A percentile compares a stretch with the other conserved stretches of the same genome.
These are phyloP conservation scores for Scaptomyza tumidula DNA, from an alignment of 2,888 invertebrate genomes.

Conservation along the genomic window DNA sequence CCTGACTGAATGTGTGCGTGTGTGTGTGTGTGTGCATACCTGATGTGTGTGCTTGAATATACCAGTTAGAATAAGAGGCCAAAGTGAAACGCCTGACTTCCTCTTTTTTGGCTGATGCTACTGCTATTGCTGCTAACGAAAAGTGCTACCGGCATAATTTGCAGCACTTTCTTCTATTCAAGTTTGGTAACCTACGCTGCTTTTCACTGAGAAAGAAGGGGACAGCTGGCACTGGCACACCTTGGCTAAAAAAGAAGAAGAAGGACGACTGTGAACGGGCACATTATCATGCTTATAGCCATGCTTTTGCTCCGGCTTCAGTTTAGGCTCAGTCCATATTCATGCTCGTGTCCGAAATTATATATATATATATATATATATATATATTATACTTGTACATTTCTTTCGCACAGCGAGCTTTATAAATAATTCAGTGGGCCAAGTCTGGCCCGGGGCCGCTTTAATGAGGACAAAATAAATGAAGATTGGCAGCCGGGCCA, in stretches of 20 bases:
- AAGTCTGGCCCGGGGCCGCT: slow-evolving; percentile 66
- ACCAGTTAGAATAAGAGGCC: slow-evolving; percentile 54
- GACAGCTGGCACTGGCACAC: slow-evolving; percentile 33
- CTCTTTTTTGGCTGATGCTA: slow-evolving; percentile 23
- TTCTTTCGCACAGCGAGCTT: slow-evolving; percentile 46
- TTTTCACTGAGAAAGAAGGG: background rate
- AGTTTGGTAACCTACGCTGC: slow-evolving; percentile 43
- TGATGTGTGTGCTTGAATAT: slow-evolving; percentile 36
- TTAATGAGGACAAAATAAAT: slow-evolving; percentile 77
- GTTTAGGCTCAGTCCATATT: slow-evolving; percentile 5
- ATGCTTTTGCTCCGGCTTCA: background rate
- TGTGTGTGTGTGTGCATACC: background rate
- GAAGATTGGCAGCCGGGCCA: slow-evolving; percentile 61
- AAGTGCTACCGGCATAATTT: slow-evolving; percentile 73
- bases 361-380: background rate
- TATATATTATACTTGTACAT: slow-evolving; percentile 40
- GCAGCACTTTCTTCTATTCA: slow-evolving; percentile 73
- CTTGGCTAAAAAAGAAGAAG: slow-evolving; percentile 24
- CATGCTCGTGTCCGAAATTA: slow-evolving; percentile 22
- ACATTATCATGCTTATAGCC: slow-evolving; percentile 34
- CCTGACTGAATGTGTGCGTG: background rate
- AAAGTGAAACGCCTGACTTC: slow-evolving; percentile 38
- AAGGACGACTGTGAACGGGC: slow-evolving; percentile 20
- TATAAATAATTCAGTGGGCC: slow-evolving; percentile 76
- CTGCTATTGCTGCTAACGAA: slow-evolving; percentile 44